Evolutionary conservation across 2,888 invertebrate species (phyloP).

Genomic region (Anthrax anthrax): DNA sequence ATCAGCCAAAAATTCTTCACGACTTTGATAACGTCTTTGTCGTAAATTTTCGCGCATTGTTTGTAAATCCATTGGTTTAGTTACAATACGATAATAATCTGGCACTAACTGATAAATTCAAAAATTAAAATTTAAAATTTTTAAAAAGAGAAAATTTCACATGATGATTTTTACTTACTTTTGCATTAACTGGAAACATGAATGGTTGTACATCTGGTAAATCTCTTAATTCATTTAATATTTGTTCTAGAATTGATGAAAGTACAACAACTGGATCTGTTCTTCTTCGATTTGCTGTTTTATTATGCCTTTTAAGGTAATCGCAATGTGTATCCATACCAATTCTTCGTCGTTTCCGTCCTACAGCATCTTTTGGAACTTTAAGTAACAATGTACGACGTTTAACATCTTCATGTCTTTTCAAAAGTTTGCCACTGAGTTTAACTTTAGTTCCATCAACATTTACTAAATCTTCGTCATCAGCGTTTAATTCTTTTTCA

Average conservation of each 20-base stretch:
- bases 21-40: conserved; percentile 79
- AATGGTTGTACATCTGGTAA: conserved; percentile 88
- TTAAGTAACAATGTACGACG: conserved; percentile 62
- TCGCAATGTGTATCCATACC: conserved; percentile 64
- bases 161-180: conserved; percentile 37
- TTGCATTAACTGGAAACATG: conserved; percentile 84
- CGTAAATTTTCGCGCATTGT: conserved; percentile 82
- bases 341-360: conserved; percentile 49
- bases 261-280: conserved; percentile 95
- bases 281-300: conserved; percentile 76
- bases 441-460: conserved; percentile 92
- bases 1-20: conserved; percentile 92
- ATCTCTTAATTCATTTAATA: conserved; percentile 83
- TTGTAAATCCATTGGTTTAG: conserved; percentile 93
- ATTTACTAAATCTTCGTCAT: conserved; percentile 77
- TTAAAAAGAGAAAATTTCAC: background rate
- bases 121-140: background rate
- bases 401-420: conserved; percentile 77
- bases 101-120: conserved; percentile 48
- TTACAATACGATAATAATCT: conserved; percentile 86
- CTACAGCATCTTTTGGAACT: conserved; percentile 60
- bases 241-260: conserved; percentile 78
- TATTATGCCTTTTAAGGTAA: conserved; percentile 68
- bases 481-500: conserved; percentile 57
- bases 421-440: conserved; percentile 72